Evolutionary conservation across 1,140 invertebrate genomes (phyloP).

Genomic region (Pteromalus puparum): DNA sequence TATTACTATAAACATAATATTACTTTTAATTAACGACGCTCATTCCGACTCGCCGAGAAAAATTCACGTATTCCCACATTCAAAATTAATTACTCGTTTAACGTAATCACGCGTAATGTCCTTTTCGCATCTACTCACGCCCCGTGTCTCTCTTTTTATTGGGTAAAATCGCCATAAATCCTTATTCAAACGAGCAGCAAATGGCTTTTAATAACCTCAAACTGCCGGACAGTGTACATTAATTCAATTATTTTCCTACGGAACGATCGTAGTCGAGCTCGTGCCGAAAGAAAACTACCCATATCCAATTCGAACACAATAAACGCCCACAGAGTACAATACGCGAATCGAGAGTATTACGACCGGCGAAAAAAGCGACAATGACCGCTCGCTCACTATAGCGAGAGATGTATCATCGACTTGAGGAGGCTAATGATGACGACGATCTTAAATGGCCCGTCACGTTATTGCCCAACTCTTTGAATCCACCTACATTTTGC

Average conservation of each 20-base stretch:
- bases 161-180: not conserved
- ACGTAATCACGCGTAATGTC: not conserved
- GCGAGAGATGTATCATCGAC: not conserved
- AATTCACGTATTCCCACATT: no score
- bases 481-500: not conserved
- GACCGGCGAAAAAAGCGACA: not conserved
- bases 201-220: no score
- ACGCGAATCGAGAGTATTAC: not conserved
- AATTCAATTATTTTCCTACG: no score
- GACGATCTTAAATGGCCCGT: constrained; percentile 40
- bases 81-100: not conserved
- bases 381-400: not conserved
- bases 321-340: not conserved
- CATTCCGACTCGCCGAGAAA: no score
- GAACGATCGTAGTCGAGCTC: no score
- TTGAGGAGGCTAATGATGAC: constrained; percentile 20
- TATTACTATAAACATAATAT: no score
- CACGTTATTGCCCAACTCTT: constrained; percentile 10
- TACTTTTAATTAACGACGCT: no score
- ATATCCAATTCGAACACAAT: not conserved
- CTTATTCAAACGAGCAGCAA: not conserved
- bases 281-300: not conserved
- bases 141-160: not conserved
- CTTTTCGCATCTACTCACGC: not conserved
- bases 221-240: no score